Evolutionary conservation across 2,888 invertebrate species (phyloP).

Genomic region (Synanthedon formicaeformis): DNA sequence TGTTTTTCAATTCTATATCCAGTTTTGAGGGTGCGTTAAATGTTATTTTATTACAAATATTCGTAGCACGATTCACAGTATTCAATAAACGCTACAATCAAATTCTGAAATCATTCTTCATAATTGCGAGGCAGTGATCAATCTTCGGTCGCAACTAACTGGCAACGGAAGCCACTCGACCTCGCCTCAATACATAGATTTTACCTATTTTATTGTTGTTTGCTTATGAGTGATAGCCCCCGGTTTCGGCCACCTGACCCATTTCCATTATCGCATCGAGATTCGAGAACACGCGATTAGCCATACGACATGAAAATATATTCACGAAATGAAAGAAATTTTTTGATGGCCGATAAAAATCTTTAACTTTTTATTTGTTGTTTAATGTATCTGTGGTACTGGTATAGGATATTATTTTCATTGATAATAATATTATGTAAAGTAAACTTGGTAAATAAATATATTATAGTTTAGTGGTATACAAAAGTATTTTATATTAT

Average conservation of each 20-base stretch:
- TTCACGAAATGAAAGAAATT: conserved; percentile 17
- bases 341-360: conserved; percentile 10
- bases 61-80: neutral
- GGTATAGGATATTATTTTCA: no score
- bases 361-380: neutral
- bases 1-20: no score
- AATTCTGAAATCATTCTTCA: conserved; percentile 54
- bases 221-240: conserved; percentile 42
- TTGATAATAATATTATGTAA: no score
- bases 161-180: conserved; percentile 55
- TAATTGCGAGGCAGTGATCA: conserved; percentile 58
- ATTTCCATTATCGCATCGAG: conserved; percentile 32
- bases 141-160: conserved; percentile 37
- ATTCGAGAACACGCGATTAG: conserved; percentile 33
- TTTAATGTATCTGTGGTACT: no score
- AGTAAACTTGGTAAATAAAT: no score
- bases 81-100: conserved; percentile 12
- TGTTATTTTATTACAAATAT: no score
- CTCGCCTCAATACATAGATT: conserved; percentile 37
- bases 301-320: conserved; percentile 13
- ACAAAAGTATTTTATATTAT: no score
- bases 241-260: conserved; percentile 31
- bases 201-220: conserved; percentile 44
- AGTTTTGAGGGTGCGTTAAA: no score
- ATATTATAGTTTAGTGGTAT: no score